Conservation (phyloP, 2,113 vertebrate species). For the Ameiurus melas region DNA sequence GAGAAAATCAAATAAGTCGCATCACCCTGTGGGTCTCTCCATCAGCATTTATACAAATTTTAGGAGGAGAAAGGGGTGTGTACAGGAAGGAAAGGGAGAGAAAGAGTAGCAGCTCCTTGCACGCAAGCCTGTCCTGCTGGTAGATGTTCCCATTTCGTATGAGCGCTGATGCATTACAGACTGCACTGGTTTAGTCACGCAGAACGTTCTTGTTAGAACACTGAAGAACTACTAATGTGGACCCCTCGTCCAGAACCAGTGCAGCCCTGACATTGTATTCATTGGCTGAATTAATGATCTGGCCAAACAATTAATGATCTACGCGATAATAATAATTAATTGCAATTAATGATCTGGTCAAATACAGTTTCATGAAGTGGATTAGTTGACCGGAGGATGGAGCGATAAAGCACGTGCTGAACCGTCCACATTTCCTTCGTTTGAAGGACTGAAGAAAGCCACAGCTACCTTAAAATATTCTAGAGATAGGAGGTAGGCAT, state of each 20-base stretch:
- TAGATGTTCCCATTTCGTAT: constrained; percentile 55
- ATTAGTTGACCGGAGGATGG: constrained; percentile 47
- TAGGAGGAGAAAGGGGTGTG: background rate
- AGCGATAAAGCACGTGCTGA: constrained; percentile 16
- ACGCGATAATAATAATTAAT: background rate
- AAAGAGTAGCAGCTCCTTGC: constrained; percentile 52
- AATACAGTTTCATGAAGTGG: constrained; percentile 51
- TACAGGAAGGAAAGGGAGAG: background rate
- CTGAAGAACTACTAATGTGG: background rate
- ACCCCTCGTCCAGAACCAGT: background rate
- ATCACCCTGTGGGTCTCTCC: constrained; percentile 54
- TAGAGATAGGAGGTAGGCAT: constrained; percentile 9
- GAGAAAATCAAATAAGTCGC: constrained; percentile 60
- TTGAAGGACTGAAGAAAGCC: constrained; percentile 4
- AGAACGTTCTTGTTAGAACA: constrained; percentile 12
- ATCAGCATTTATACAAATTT: constrained; percentile 58
- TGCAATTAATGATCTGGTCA: constrained; percentile 53
- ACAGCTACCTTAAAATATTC: constrained; percentile 33
- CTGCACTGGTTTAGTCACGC: background rate
- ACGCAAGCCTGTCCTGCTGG: constrained; percentile 46
- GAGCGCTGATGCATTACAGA: constrained; percentile 34
- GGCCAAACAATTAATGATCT: background rate
- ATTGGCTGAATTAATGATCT: background rate
- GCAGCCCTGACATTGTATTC: constrained; percentile 51
- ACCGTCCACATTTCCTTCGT: background rate